Percentiles rank a stretch among this genome's conserved stretches.
Conservation (phyloP, 1,140 invertebrate genomes). For the Pararge aegeria region DNA sequence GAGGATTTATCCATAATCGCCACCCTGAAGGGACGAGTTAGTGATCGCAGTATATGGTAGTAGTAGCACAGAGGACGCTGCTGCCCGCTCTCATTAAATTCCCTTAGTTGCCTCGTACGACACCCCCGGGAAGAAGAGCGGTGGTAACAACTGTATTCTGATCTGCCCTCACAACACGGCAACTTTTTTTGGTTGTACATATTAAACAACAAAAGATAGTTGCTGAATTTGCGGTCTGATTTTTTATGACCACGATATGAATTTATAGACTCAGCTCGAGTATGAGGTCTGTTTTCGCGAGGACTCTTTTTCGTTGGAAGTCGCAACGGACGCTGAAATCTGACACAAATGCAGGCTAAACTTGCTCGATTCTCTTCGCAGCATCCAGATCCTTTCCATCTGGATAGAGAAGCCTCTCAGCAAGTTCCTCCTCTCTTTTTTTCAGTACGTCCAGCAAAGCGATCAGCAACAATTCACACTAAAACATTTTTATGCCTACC, state of each 20-base stretch:
- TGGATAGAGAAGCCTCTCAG: slow-evolving; percentile 51
- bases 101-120: no score
- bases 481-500: slow-evolving; percentile 63
- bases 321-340: slow-evolving; percentile 55
- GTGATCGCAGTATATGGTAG: no score
- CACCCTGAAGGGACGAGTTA: no score
- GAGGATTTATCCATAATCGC: no score
- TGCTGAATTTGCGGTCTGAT: slow-evolving; percentile 42
- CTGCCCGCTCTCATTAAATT: no score
- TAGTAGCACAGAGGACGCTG: no score
- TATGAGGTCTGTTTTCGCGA: slow-evolving; percentile 50
- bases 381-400: slow-evolving; percentile 58
- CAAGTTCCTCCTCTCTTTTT: slow-evolving; percentile 65
- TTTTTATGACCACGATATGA: slow-evolving; percentile 67
- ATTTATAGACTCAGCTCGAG: slow-evolving; percentile 65
- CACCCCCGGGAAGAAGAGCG: no score
- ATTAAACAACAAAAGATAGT: no score
- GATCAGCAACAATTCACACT: slow-evolving; percentile 52
- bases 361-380: slow-evolving; percentile 63
- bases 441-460: slow-evolving; percentile 64
- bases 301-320: slow-evolving; percentile 44
- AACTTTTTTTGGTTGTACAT: no score
- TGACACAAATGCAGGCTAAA: slow-evolving; percentile 66
- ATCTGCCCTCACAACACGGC: no score
- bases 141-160: no score